Base-by-base conservation (phyloP, 2,888 invertebrate species). In the Spodoptera littoralis region DNA sequence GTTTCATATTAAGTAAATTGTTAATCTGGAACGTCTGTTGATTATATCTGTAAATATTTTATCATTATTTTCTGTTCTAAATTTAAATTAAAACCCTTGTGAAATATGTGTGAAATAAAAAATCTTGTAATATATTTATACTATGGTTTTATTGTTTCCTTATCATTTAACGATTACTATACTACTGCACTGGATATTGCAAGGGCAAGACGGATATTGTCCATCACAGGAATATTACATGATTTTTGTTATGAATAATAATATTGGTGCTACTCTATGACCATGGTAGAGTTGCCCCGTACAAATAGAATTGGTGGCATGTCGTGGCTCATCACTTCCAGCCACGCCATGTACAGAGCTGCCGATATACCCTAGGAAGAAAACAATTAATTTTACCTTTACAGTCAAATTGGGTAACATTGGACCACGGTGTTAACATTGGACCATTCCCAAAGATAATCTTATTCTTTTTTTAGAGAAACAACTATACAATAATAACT, bases 301-400 rank as follows among this genome's bases (percentile, higher is more conserved):
- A 98, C 96, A 77, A 98, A 95, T 51, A 99, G 95, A 83, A 98
- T 96, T 0, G 99, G 98, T 46, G 98, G 98, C 93, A 99, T 96
- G 87, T 97, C 97, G 76, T 95, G 96, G 27, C 98, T 98, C 77
- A 99, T 94, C 79, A 97, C 96, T 91, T 99, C 99, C 82, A 99
- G 90, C 99, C 99, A 99, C 8, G 98, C 97, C 98, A 99, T 97
- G 92, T 99, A 99, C 57, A 99, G 93, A 1, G 98, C 96, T 4
- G 98, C 97, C 8, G 98, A 98, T 65, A 98, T 97, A 3, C 97
- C 97, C 55, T 70, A 56, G 9, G 22, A 68, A 43, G 4, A 18
- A 36, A 27, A 41, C 18, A 18, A 18, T 18, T 18, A 18, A 18
- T 18, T 18, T 18, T 18, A 18, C 18, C 18, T 18, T 18, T 18